phyloP scores from a whole-genome alignment of 2,113 vertebrate genomes.

The Pandion haliaetus region DNA sequence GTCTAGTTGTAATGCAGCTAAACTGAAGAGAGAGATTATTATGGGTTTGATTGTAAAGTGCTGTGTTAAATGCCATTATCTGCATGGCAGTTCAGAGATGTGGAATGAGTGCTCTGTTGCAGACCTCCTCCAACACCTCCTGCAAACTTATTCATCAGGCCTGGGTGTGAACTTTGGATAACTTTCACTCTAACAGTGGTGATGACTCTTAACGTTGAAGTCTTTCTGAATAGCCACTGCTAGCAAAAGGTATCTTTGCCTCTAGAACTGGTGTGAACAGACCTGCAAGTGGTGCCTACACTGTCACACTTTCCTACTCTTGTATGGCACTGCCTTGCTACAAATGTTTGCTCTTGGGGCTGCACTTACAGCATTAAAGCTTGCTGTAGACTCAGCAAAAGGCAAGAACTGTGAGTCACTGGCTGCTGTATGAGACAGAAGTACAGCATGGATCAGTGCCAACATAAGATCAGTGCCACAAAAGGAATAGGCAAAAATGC shows the following conservation, averaged over 20 bases:
- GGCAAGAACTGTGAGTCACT: neutral
- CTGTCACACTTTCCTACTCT: neutral
- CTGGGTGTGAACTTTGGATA: neutral
- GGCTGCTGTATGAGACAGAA: neutral
- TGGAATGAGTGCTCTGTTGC: neutral
- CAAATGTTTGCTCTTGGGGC: neutral
- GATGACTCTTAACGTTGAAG: neutral
- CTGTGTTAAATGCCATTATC: neutral
- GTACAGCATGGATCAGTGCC: neutral
- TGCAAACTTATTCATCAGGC: neutral
- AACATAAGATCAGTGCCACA: neutral
- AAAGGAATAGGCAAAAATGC: neutral
- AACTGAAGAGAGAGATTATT: neutral
- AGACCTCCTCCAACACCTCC: neutral
- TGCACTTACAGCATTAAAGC: neutral
- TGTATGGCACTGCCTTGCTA: neutral
- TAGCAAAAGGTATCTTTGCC: neutral
- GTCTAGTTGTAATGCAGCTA: neutral
- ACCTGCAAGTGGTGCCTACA: neutral
- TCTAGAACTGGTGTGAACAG: neutral
- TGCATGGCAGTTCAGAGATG: neutral
- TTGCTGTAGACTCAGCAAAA: neutral
- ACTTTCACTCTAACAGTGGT: neutral
- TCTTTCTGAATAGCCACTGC: neutral
- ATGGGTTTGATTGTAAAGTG: neutral